Conservation (phyloP, 1,140 invertebrate genomes). For the Drosophila pseudoananassae region DNA sequence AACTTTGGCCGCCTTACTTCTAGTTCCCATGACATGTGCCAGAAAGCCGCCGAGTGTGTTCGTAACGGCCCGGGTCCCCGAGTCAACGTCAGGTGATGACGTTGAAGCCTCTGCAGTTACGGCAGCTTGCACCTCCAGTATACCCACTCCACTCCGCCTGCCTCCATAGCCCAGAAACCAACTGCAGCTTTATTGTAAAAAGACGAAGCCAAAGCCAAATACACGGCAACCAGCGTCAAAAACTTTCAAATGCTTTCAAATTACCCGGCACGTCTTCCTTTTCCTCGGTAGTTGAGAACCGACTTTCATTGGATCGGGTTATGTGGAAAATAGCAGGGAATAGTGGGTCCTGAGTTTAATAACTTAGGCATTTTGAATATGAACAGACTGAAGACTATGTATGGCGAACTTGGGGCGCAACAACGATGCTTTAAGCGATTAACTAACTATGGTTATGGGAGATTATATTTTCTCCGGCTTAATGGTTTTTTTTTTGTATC, state of each 20-base stretch:
- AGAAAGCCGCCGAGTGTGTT: slow-evolving; percentile 33
- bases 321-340: slow-evolving; percentile 7
- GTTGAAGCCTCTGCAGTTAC: slow-evolving; percentile 23
- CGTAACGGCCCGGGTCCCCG: slow-evolving; percentile 31
- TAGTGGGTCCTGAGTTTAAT: no score
- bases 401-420: no score
- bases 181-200: not conserved
- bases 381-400: no score
- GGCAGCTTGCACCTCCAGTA: slow-evolving; percentile 9
- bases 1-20: slow-evolving; percentile 52
- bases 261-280: slow-evolving; percentile 52
- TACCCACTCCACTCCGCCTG: not conserved
- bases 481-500: not conserved
- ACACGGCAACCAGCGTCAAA: slow-evolving; percentile 54
- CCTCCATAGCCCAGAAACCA: not conserved
- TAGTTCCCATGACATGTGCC: slow-evolving; percentile 78
- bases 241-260: slow-evolving; percentile 78
- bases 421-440: no score
- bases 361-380: no score
- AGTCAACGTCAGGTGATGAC: slow-evolving; percentile 59
- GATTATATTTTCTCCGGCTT: not conserved
- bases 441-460: not conserved
- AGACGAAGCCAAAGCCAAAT: slow-evolving; percentile 5
- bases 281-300: slow-evolving; percentile 14
- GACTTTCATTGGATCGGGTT: slow-evolving; percentile 23